Evolutionary conservation across 2,113 vertebrate genomes (phyloP).

Genomic region (Castor canadensis): DNA sequence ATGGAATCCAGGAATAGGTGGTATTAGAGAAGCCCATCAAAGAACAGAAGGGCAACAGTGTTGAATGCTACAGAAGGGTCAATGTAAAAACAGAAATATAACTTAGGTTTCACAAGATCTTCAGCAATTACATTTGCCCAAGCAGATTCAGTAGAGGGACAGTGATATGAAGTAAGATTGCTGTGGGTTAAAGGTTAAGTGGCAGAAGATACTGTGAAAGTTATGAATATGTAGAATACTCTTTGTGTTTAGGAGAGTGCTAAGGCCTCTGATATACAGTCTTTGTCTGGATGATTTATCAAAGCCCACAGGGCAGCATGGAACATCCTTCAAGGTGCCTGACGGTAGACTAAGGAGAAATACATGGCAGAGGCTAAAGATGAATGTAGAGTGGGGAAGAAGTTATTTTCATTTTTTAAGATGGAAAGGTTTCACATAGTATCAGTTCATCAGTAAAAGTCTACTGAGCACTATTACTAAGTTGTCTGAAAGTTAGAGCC

Average conservation of each 20-base stretch:
- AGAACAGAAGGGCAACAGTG: not conserved
- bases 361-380: not conserved
- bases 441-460: not conserved
- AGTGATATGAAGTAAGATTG: not conserved
- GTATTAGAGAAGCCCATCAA: not conserved
- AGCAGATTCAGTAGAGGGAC: not conserved
- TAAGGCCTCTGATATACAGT: not conserved
- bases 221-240: not conserved
- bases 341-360: not conserved
- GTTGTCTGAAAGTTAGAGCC: not conserved
- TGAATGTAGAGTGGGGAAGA: not conserved
- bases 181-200: not conserved
- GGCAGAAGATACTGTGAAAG: not conserved
- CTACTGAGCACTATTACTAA: not conserved
- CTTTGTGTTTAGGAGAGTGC: not conserved
- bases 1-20: not conserved
- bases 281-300: not conserved
- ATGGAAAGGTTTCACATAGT: not conserved
- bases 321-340: not conserved
- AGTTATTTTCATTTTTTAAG: not conserved
- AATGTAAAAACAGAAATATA: not conserved
- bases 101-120: not conserved
- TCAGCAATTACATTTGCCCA: not conserved
- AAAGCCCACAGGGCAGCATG: not conserved
- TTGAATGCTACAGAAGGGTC: not conserved